A percentile compares a stretch with the other conserved stretches of the same genome.
Evolutionary conservation across 2,888 invertebrate genomes (phyloP).

Genomic region (Yponomeuta sedellus): DNA sequence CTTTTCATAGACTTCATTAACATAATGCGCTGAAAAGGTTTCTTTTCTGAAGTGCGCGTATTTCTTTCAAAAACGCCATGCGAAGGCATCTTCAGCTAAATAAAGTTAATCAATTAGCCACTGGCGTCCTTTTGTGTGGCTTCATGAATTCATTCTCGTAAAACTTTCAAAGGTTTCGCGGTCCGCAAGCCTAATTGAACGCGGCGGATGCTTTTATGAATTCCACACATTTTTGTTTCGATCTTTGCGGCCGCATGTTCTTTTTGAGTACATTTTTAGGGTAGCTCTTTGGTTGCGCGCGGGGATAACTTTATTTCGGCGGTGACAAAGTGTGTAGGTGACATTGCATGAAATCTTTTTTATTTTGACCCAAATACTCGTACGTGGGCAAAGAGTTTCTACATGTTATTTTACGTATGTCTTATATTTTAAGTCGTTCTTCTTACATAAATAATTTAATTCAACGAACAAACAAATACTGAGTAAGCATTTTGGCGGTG

Average conservation of each 20-base stretch:
- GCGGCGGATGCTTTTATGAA: slow-evolving; percentile 7
- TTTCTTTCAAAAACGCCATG: background rate
- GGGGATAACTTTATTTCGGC: background rate
- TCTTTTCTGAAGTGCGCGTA: background rate
- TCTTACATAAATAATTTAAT: too few species aligned
- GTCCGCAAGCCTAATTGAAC: slow-evolving; percentile 7
- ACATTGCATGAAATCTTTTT: background rate
- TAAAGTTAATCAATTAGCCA: slow-evolving; percentile 12
- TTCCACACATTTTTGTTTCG: background rate
- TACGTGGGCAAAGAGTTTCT: too few species aligned
- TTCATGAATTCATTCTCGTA: slow-evolving; percentile 8
- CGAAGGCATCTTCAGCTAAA: slow-evolving; percentile 5
- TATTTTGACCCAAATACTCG: background rate
- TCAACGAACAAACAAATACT: too few species aligned
- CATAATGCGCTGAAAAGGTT: slow-evolving; percentile 2
- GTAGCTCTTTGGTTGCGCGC: background rate
- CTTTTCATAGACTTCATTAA: background rate
- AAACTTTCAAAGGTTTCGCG: slow-evolving; percentile 2
- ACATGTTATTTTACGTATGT: too few species aligned
- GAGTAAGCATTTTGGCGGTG: too few species aligned
- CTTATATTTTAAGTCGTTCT: too few species aligned
- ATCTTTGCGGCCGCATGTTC: background rate
- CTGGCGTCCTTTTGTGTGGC: slow-evolving; percentile 3
- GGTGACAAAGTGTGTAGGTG: background rate
- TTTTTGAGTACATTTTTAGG: background rate